Evolutionary conservation across 2,113 vertebrate species (phyloP), one percentile per base, ranked within the genome.

Genomic region (Vicugna pacos): DNA sequence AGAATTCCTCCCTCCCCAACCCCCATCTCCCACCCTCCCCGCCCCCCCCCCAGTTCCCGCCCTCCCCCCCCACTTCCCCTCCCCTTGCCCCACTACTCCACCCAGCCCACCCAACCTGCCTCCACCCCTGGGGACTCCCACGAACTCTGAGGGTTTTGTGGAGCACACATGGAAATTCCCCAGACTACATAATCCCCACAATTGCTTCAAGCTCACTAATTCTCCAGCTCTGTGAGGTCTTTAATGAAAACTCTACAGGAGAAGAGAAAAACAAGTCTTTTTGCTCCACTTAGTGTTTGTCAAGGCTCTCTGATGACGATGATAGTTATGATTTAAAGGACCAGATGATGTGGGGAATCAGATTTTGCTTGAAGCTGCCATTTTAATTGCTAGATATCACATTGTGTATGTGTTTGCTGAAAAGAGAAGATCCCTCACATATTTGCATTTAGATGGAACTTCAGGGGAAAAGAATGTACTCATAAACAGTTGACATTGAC

Each of bases 401-500:
- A 58, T 76, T 35, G 2, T 46, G 9, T 76, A 3, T 69, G 30
- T 94, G 67, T 85, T 69, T 94, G 52, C 46, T 80, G 62, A 67
- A 89, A 87, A 35, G 20, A 62, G 48, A 91, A 65, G 42, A 76
- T 81, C 13, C 1, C 32, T 75, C 72, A 42, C 67, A 3, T 52
- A 58, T 75, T 93, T 73, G 19, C 62, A 88, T 79, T 87, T 87
- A 91, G 52, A 64, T 65, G 15, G 54, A 84, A 97, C 64, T 80
- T 94, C 8, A 84, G 94, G 32, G 50, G 32, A 91, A 67, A n/a
- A 87, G 38, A 95, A 67, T 22, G 6, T 54, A 48, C 42, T 85
- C 15, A 56, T 52, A 46, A 90, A n/a, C 17, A 54, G 35, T 65
- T 73, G 48, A 83, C 54, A 56, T 35, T 56, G 56, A 67, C 72